These are phyloP conservation scores for Rapana venosa DNA, from an alignment of 2,888 invertebrate species.

Conservation along the genomic window DNA sequence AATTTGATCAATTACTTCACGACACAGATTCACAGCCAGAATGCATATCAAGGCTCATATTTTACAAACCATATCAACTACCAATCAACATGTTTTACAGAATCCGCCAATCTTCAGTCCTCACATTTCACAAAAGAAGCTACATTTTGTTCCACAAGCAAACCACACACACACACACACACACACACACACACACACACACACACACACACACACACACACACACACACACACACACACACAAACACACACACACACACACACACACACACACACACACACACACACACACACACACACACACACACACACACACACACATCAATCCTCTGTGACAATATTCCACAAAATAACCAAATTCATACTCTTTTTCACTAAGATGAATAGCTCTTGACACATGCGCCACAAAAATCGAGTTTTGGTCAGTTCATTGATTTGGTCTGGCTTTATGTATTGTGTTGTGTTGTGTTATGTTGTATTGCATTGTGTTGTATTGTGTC, in stretches of 20 bases:
- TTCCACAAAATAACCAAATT: too few relatives aligned
- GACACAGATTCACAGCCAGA: too few relatives aligned
- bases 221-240: not conserved
- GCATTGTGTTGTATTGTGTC: not conserved
- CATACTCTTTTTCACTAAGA: too few relatives aligned
- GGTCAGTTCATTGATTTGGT: not conserved
- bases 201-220: not conserved
- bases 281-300: not conserved
- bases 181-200: not conserved
- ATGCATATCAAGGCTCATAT: too few relatives aligned
- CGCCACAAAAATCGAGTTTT: not conserved
- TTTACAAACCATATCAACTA: too few relatives aligned
- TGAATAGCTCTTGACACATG: not conserved
- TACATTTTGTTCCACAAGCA: not conserved
- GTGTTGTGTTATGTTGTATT: not conserved
- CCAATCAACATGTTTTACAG: too few relatives aligned
- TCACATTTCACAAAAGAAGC: too few relatives aligned
- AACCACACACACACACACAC: not conserved
- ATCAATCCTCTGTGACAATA: too few relatives aligned
- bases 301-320: not conserved
- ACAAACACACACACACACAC: not conserved
- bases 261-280: not conserved
- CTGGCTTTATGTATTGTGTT: not conserved
- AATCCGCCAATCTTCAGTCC: too few relatives aligned
- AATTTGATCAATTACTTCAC: too few relatives aligned